Evolutionary conservation across 2,113 vertebrate species (phyloP).

Genomic region (Trinectes maculatus): DNA sequence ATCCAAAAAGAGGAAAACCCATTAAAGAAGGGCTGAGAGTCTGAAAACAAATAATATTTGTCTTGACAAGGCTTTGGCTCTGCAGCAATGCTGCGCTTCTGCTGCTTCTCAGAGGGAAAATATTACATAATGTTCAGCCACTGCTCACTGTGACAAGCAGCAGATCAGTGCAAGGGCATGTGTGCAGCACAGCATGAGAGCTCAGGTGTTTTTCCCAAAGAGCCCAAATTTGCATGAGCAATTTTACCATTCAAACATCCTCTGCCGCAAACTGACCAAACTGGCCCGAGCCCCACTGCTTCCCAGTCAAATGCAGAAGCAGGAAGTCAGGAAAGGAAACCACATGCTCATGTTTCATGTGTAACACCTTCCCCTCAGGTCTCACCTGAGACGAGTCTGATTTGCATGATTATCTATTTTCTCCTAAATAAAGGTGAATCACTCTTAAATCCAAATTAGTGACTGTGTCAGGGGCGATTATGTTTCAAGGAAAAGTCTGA

Average conservation of each 20-base stretch:
- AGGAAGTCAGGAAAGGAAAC: slow-evolving; percentile 27
- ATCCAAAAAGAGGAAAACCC: slow-evolving; percentile 5
- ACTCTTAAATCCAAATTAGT: neutral
- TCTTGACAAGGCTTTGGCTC: slow-evolving; percentile 26
- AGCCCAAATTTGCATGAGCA: slow-evolving; percentile 72
- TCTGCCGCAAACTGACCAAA: slow-evolving; percentile 22
- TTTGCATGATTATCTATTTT: slow-evolving; percentile 16
- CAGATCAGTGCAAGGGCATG: slow-evolving; percentile 32
- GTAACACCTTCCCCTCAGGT: neutral
- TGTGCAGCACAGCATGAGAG: slow-evolving; percentile 30
- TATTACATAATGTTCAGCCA: slow-evolving; percentile 52
- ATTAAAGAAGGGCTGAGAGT: neutral
- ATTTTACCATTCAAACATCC: slow-evolving; percentile 80
- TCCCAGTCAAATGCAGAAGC: slow-evolving; percentile 67
- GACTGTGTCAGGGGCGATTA: neutral
- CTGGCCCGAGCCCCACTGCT: slow-evolving; percentile 8
- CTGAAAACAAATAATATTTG: slow-evolving; percentile 18
- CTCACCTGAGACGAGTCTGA: neutral
- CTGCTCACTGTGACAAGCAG: slow-evolving; percentile 33
- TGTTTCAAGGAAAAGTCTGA: neutral
- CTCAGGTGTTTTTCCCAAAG: slow-evolving; percentile 55
- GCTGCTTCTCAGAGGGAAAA: slow-evolving; percentile 47
- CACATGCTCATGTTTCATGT: slow-evolving; percentile 1
- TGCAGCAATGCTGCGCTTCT: slow-evolving; percentile 28
- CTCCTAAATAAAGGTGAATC: neutral